Base-by-base conservation (phyloP, 1,140 invertebrate genomes). In the Caenorhabditis tropicalis region DNA sequence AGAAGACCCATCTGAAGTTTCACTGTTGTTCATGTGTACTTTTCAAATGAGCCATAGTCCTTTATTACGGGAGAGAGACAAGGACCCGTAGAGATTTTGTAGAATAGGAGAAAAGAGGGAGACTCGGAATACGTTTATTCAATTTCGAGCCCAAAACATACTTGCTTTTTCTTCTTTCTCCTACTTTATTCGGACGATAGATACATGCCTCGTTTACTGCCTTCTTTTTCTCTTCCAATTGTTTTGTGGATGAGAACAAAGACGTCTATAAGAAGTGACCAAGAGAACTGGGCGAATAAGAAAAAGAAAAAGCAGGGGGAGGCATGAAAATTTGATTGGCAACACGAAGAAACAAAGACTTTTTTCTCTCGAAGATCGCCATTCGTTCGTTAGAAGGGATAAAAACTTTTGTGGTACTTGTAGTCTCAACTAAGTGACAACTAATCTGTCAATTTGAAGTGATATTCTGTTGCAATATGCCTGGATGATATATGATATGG, bases 111-210 rank as follows among this genome's bases (percentile, higher is more conserved):
- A 19, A 65, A n/a, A 24, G 58, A 16, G 27, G 21, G 29, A 33
- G 31, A 43, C 65, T 74, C 36, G 65, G 65, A 74, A 74, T 74
- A 74, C 36, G 29, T 74, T 74, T 74, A 74, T 74, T 74, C 65
- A 74, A 74, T 74, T 74, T 74, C 36, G 65, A n/a, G 6, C 36
- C n/a, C 33, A 24, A 74, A 74, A 74, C 33, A 74, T 74, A 74
- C 65, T 74, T 74, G 65, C 65, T 74, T 74, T 31, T 74, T 74
- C n/a, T 24, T 36, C 31, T 33, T 21, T n/a, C 21, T n/a, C n/a
- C n/a, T n/a, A n/a, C 49, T 27, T 27, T n/a, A 21, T 27, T 56
- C 21, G 21, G 10, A 56, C 19, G 10, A 21, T 19, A 15, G 21
- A 56, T 27, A 56, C 24, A 56, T 56, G 53, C 53, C 65, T 74